Base-by-base conservation (phyloP, 2,888 invertebrate genomes). In the Rhogogaster chlorosoma region DNA sequence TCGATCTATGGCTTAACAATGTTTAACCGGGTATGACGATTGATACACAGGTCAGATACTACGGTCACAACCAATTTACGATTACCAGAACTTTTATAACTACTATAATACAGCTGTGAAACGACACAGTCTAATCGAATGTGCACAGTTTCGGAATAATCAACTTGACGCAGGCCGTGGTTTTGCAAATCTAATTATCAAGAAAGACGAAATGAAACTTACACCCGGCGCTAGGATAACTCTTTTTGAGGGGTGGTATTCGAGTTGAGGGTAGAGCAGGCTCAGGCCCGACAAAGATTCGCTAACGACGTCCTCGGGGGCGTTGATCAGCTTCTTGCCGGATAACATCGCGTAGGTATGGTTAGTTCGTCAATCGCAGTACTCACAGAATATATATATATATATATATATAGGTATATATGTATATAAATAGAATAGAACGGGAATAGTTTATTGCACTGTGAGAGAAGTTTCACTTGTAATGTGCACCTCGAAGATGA, bases 241-340 rank as follows among this genome's bases (percentile, higher is more conserved):
- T 89, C 89, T 89, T 84, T 92, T 91, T 2, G 88, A 85, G 9
- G 83, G 64, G 75, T 92, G 91, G 84, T 91, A 90, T 77, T 91
- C 90, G 53, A 93, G 90, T 77, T 90, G 90, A 5, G 93, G 93
- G 88, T 92, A 93, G 0, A 89, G 85, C 49, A 87, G 87, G 84
- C 89, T 89, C 9, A 90, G 87, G 61, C 93, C 93, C 6, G 88
- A 87, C 29, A 93, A 87, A 4, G 92, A 89, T 87, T 93, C 93
- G 53, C 90, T 84, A 0, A 93, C 92, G 0, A 88, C 89, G 49
- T 91, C 86, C 26, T 91, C 87, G 26, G 91, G 84, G 0, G 88
- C 88, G 84, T 93, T 93, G 7, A 93, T 88, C 29, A 93, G 89
- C 85, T 89, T 89, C 85, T 93, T 93, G 73, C 84, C 86, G 22